phyloP scores from a whole-genome alignment of 2,888 invertebrate genomes.

The Eupithecia subumbrata region DNA sequence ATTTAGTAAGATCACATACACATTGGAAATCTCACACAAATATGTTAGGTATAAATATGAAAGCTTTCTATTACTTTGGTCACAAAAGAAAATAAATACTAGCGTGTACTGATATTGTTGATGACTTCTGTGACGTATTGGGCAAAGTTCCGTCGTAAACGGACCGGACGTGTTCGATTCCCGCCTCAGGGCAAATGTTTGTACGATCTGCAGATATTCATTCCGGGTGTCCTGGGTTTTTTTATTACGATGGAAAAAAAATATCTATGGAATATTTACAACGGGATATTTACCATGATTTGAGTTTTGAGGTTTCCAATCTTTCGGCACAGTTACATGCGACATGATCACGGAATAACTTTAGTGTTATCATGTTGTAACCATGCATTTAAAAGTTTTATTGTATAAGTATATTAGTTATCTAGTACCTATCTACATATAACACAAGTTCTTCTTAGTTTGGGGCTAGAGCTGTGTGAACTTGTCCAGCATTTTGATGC shows the following conservation, averaged over 20 bases:
- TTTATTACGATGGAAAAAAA: too few relatives aligned
- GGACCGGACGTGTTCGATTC: neutral
- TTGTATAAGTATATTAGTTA: neutral
- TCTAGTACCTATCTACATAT: too few relatives aligned
- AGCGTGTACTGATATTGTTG: neutral
- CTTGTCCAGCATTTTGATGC: too few relatives aligned
- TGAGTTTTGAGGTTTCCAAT: too few relatives aligned
- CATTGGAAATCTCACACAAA: neutral
- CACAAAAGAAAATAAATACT: neutral
- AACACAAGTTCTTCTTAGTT: neutral
- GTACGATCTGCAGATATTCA: neutral
- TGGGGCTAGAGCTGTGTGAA: too few relatives aligned
- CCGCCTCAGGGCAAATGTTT: neutral
- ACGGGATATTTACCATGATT: too few relatives aligned
- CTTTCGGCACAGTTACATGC: too few relatives aligned
- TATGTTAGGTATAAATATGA: neutral
- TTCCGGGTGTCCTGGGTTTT: neutral
- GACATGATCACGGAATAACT: too few relatives aligned
- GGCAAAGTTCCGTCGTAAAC: neutral
- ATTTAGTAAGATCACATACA: conserved; percentile 15
- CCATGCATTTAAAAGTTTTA: too few relatives aligned
- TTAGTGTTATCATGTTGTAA: too few relatives aligned
- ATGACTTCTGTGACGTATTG: neutral
- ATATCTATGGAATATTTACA: too few relatives aligned
- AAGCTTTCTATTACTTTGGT: neutral